Base-by-base conservation (phyloP, 2,888 invertebrate species). In the Mellilla xanthometata region DNA sequence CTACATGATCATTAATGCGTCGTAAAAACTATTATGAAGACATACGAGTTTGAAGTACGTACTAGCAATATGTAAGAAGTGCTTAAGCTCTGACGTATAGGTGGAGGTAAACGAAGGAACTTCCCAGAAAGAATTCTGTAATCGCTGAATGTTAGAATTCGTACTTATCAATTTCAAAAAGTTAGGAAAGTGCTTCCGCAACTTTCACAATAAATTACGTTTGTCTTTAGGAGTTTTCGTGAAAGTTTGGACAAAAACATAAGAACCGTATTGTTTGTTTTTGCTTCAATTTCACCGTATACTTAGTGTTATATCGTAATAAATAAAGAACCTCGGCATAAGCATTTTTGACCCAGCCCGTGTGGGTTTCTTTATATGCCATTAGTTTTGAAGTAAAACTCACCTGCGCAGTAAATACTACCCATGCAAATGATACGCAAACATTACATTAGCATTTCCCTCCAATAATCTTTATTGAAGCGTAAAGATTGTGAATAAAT, bases 401-500 rank as follows among this genome's bases (percentile, higher is more conserved):
- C 49, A 49, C 53, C 53, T 46, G 46, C 40, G 48, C 49, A 54
- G 42, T 36, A 50, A 49, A 52, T 39, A 51, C 43, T 49, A 45
- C 48, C 40, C 48, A 54, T 56, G 52, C 56, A 52, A 56, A 52
- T 52, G 49, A 41, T 45, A 50, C 52, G 42, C 48, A 45, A 43
- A 54, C 39, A 46, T 41, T 28, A 41, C 34, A 51, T 53, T 53
- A 49, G 39, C 56, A 52, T 56, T 50, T 52, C 50, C 39, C 45
- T 52, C 39, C 42, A 47, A 49, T 49, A 45, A 41, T 43, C 42
- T 47, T 35, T 46, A 44, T 51, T 51, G 40, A 43, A 28, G 41
- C 40, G 42, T 45, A 41, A 40, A 30, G 42, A 45, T 53, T 54
- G 42, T 33, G 43, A 36, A 48, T 53, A 50, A 52, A 48, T 42